Evolutionary conservation across 2,888 invertebrate genomes (phyloP).

Genomic region (Bellardia pandia): DNA sequence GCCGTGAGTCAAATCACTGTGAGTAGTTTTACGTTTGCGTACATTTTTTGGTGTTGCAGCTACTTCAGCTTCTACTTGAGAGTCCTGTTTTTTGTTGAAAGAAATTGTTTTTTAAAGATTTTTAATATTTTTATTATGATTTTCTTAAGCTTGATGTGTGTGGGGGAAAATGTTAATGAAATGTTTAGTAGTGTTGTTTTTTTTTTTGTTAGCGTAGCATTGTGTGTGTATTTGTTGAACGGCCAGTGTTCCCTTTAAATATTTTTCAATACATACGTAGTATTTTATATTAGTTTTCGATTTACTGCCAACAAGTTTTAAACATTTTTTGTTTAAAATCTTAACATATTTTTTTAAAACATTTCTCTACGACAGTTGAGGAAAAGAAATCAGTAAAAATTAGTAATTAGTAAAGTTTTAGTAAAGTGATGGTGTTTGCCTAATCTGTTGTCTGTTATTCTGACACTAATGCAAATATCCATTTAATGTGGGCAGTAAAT

Average conservation of each 20-base stretch:
- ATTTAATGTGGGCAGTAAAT: too few species aligned
- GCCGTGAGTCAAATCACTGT: constrained; percentile 95
- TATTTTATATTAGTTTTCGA: too few species aligned
- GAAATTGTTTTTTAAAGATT: background rate
- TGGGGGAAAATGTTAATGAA: constrained; percentile 8
- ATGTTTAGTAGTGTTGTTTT: constrained; percentile 41
- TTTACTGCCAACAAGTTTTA: too few species aligned
- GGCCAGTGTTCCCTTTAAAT: background rate
- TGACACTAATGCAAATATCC: too few species aligned
- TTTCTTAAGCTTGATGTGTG: background rate
- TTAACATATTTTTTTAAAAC: too few species aligned
- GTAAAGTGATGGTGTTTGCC: too few species aligned
- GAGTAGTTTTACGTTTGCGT: constrained; percentile 93
- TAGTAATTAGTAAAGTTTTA: too few species aligned
- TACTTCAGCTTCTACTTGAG: constrained; percentile 87
- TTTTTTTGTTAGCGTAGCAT: constrained; percentile 1
- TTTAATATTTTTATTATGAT: background rate
- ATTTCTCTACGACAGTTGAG: too few species aligned
- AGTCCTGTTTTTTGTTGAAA: constrained; percentile 85
- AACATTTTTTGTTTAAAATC: too few species aligned
- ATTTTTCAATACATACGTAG: too few species aligned
- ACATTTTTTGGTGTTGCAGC: constrained; percentile 87
- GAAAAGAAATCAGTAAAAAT: too few species aligned
- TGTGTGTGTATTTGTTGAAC: background rate
- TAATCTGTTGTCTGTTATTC: too few species aligned